Percentiles rank a stretch among this genome's conserved stretches.
Evolutionary conservation across 2,797 vertebrate genomes (phyloP).

Genomic region (Enteromius argenteus): DNA sequence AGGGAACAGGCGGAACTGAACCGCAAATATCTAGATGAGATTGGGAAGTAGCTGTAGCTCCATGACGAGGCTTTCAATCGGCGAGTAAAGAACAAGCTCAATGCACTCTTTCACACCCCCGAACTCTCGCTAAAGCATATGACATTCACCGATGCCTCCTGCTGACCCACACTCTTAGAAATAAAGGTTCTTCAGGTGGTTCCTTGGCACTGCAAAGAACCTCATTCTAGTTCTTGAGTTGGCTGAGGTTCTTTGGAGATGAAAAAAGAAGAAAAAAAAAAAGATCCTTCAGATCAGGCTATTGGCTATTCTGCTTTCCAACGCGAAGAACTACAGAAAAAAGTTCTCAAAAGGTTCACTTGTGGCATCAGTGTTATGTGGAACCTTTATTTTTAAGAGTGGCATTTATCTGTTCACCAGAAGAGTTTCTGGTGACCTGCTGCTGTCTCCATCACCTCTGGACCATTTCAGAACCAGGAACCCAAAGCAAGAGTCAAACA

Average conservation of each 20-base stretch:
- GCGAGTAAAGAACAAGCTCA: slow-evolving; percentile 52
- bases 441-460: slow-evolving; percentile 35
- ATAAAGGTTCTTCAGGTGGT: slow-evolving; percentile 31
- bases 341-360: background rate
- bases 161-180: slow-evolving; percentile 24
- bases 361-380: slow-evolving; percentile 5
- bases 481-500: slow-evolving; percentile 12
- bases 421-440: slow-evolving; percentile 23
- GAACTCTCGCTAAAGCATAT: slow-evolving; percentile 37
- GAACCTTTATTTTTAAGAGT: slow-evolving; percentile 51
- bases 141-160: slow-evolving; percentile 40
- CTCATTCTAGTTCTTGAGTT: slow-evolving; percentile 7
- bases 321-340: background rate
- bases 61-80: slow-evolving; percentile 9
- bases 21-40: slow-evolving; percentile 88
- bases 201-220: slow-evolving; percentile 5
- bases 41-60: slow-evolving; percentile 83
- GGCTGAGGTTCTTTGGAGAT: background rate
- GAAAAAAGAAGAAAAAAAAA: background rate
- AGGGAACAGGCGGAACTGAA: slow-evolving; percentile 88
- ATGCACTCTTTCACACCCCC: slow-evolving; percentile 45
- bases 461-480: slow-evolving; percentile 26
- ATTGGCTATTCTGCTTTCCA: background rate
- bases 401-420: slow-evolving; percentile 2
- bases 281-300: background rate